Evolutionary conservation across 2,797 vertebrate species (phyloP).

Genomic region (Cuculus canorus): DNA sequence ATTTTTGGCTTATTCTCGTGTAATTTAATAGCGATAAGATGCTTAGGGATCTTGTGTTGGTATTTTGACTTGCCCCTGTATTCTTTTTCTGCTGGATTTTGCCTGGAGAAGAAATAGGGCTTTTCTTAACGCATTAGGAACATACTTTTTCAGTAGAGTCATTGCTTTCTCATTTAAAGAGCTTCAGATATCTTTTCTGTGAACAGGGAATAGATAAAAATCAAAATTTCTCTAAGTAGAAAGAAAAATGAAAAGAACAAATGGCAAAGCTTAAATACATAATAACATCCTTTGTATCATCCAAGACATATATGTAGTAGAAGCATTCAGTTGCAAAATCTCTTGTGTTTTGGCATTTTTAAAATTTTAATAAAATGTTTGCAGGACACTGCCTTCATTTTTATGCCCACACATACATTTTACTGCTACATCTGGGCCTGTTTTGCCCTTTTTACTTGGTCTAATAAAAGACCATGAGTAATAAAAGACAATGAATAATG

Average conservation of each 20-base stretch:
- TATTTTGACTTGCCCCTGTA: background rate
- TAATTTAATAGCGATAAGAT: background rate
- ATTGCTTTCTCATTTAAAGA: background rate
- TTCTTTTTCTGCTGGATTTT: background rate
- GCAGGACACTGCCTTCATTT: background rate
- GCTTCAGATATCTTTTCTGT: background rate
- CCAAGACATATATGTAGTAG: background rate
- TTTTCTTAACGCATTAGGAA: background rate
- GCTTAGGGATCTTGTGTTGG: background rate
- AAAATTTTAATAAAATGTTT: background rate
- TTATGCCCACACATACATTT: background rate
- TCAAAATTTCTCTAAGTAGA: background rate
- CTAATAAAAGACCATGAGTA: background rate
- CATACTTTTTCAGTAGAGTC: background rate
- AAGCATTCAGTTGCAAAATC: background rate
- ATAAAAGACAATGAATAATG: background rate
- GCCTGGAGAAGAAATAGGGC: background rate
- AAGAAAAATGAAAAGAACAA: background rate
- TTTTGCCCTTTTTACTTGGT: background rate
- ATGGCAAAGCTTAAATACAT: background rate
- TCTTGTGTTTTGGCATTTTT: background rate
- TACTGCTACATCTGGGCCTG: background rate
- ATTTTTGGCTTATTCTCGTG: background rate
- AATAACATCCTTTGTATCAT: background rate
- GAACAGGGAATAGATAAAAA: background rate